Base-by-base conservation (phyloP, 2,888 invertebrate species). In the Dolomedes plantarius region DNA sequence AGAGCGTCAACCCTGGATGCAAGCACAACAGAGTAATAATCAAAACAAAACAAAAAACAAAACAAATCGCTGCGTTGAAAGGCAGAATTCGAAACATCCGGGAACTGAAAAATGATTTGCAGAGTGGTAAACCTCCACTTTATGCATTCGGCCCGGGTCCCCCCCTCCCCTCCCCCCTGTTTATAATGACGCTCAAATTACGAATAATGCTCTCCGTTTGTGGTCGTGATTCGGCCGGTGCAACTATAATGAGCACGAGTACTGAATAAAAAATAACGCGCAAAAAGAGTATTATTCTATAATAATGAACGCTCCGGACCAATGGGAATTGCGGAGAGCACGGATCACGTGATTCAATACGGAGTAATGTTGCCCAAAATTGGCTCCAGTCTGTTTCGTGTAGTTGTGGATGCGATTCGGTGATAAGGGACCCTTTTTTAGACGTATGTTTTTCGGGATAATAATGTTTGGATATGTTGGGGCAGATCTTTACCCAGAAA, bases 201-300 rank as follows among this genome's bases (percentile, higher is more conserved):
- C 83, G 72, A 85, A 78, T 85, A 77, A 77, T 77, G 77, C 73
- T 77, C 75, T 75, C 83, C 65, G 71, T 81, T 68, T 81, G 32
- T 50, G 64, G 41, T 83, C 83, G 77, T 85, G 83, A 78, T 85
- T 85, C 68, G 36, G 76, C 29, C 64, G 41, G 76, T 31, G 7
- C 16, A 36, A 16, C 72, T 62, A 68, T 85, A 72, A 77, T 73
- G 73, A 77, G 73, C 23, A 32, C 46, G 73, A 39, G 56, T 69
- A 68, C 68, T 67, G 67, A 67, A 67, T 67, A 67, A 32, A 32
- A 67, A 68, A 77, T 41, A 67, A 36, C 46, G 31, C 7, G 19
- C 65, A 73, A 67, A 73, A 71, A 65, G 56, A 67, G 29, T 56
- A 67, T 27, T 74, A 19, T 74, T 62, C 64, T 16, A 13, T 50